Conservation (phyloP, 37 sponge, comb jelly and placozoan genomes). For the Chondrilla cf. caribensis region DNA sequence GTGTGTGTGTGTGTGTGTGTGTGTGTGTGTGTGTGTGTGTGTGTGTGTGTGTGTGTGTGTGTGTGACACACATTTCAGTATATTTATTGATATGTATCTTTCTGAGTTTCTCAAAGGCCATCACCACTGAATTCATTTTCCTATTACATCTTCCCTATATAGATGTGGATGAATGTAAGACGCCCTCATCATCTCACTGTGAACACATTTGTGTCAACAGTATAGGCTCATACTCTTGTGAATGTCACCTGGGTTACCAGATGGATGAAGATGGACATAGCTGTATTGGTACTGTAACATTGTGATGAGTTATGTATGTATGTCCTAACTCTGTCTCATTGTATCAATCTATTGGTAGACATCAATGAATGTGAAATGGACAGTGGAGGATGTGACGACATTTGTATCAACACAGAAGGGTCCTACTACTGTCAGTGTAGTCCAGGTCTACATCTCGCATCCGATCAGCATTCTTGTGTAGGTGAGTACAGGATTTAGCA, state of each 20-base stretch:
- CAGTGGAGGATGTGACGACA: conserved; percentile 31
- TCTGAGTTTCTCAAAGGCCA: not conserved
- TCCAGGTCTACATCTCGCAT: conserved; percentile 11
- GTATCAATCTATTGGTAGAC: conserved; percentile 10
- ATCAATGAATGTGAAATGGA: conserved; percentile 33
- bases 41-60: conserved; percentile 12
- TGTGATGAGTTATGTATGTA: too few relatives aligned
- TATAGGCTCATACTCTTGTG: conserved; percentile 12
- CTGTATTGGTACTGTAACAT: conserved; percentile 2
- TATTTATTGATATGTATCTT: not conserved
- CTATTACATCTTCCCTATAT: too few relatives aligned
- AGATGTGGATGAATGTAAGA: not conserved
- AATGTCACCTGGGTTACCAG: conserved; percentile 6
- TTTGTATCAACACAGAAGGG: conserved; percentile 39
- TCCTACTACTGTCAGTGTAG: conserved; percentile 33
- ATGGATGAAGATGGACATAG: not conserved
- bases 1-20: conserved; percentile 19
- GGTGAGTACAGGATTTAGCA: conserved; percentile 1
- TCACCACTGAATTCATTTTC: too few relatives aligned
- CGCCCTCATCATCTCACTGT: not conserved
- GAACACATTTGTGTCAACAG: conserved; percentile 7
- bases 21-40: conserved; percentile 12
- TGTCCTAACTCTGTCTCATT: too few relatives aligned
- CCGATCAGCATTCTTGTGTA: conserved; percentile 16
- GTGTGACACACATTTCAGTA: not conserved